Evolutionary conservation across 2,797 vertebrate genomes (phyloP).

Genomic region (Apogon talboti): DNA sequence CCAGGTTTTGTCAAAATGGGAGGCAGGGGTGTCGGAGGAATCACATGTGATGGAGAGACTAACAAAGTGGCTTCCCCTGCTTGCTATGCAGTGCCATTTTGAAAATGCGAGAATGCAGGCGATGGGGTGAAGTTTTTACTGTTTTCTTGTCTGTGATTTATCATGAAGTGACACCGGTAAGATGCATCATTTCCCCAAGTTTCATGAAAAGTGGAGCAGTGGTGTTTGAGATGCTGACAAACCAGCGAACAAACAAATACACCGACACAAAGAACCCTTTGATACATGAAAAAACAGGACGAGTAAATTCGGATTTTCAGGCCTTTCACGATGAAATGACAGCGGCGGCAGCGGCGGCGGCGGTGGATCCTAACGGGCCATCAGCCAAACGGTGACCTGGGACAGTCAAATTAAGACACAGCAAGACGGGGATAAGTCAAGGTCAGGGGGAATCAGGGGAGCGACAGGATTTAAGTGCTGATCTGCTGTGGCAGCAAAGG

Average conservation of each 20-base stretch:
- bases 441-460: constrained; percentile 59
- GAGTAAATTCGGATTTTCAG: constrained; percentile 26
- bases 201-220: constrained; percentile 64
- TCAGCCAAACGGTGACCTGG: constrained; percentile 33
- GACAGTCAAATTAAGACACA: constrained; percentile 32
- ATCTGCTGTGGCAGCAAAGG: constrained; percentile 63
- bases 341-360: background rate
- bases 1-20: constrained; percentile 55
- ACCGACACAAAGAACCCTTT: constrained; percentile 52
- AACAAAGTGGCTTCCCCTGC: constrained; percentile 49
- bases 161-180: constrained; percentile 34
- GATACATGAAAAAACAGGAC: constrained; percentile 43
- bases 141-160: constrained; percentile 50
- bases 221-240: constrained; percentile 51
- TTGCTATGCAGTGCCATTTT: constrained; percentile 64
- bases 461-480: constrained; percentile 59
- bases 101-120: constrained; percentile 59
- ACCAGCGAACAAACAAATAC: constrained; percentile 59
- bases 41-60: constrained; percentile 61
- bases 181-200: constrained; percentile 53
- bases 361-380: constrained; percentile 1
- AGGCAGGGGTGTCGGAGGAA: constrained; percentile 38
- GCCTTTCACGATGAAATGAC: constrained; percentile 18
- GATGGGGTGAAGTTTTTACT: constrained; percentile 43
- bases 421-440: constrained; percentile 44